Conservation (phyloP, 2,797 vertebrate species). For the Pachyuromys duprasi region DNA sequence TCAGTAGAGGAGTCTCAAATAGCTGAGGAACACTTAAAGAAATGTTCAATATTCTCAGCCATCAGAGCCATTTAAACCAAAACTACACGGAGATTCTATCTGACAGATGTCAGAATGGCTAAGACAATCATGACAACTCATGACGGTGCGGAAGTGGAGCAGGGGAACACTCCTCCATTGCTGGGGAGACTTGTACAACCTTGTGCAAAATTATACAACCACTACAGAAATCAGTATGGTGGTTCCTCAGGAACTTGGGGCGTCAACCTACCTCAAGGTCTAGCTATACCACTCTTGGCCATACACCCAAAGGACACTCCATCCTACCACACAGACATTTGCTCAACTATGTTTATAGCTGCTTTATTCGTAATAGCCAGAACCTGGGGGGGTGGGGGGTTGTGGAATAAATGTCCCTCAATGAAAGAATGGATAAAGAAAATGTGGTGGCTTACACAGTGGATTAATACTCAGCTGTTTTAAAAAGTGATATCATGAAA, state of each 20-base stretch:
- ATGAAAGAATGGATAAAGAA: neutral
- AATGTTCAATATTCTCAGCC: neutral
- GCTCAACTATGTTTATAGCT: neutral
- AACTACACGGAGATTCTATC: neutral
- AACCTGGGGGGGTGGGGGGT: neutral
- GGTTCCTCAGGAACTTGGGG: neutral
- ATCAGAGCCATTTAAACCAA: neutral
- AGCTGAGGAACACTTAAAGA: neutral
- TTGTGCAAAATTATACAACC: neutral
- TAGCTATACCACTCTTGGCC: neutral
- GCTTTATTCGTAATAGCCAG: neutral
- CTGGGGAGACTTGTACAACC: neutral
- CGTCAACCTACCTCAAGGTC: neutral
- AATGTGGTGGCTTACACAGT: neutral
- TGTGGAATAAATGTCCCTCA: neutral
- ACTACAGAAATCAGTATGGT: neutral
- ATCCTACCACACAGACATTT: neutral
- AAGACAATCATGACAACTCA: neutral
- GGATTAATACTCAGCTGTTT: neutral
- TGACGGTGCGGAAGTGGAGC: neutral
- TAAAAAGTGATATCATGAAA: neutral
- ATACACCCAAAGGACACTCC: neutral
- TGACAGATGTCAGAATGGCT: neutral
- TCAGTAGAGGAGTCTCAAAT: neutral
- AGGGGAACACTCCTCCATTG: neutral